phyloP scores from a whole-genome alignment of 2,113 vertebrate genomes.

The Cathartes aura region DNA sequence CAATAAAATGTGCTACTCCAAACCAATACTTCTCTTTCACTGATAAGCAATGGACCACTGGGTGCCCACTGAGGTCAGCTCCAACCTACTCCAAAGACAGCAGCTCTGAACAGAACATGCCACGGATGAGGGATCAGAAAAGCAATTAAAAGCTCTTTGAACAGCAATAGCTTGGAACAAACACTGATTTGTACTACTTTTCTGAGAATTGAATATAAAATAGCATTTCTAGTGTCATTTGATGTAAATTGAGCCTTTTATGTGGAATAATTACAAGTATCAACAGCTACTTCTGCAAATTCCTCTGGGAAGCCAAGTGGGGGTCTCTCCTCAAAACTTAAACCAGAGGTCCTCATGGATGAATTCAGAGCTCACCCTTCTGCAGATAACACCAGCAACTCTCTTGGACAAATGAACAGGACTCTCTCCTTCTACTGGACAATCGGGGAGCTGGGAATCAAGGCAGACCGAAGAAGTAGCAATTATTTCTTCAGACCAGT shows the following conservation, averaged over 20 bases:
- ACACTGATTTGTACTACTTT: slow-evolving; percentile 49
- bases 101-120: background rate
- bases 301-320: background rate
- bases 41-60: background rate
- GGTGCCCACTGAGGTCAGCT: slow-evolving; percentile 2
- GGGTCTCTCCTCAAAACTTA: background rate
- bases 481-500: background rate
- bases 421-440: background rate
- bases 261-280: slow-evolving; percentile 28
- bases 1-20: background rate
- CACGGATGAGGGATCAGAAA: slow-evolving; percentile 36
- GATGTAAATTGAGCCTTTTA: slow-evolving; percentile 58
- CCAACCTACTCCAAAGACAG: background rate
- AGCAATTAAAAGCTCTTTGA: slow-evolving; percentile 65
- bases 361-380: background rate
- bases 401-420: background rate
- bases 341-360: background rate
- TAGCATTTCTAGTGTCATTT: slow-evolving; percentile 40
- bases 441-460: fast-evolving
- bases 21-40: background rate
- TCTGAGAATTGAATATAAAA: slow-evolving; percentile 24
- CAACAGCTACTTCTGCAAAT: slow-evolving; percentile 14
- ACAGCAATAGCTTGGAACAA: slow-evolving; percentile 55
- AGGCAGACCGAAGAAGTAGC: background rate
- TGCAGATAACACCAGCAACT: background rate